Percentiles rank a stretch among this genome's conserved stretches.
Conservation (phyloP, 2,797 vertebrate species). For the Gallinago stenura region DNA sequence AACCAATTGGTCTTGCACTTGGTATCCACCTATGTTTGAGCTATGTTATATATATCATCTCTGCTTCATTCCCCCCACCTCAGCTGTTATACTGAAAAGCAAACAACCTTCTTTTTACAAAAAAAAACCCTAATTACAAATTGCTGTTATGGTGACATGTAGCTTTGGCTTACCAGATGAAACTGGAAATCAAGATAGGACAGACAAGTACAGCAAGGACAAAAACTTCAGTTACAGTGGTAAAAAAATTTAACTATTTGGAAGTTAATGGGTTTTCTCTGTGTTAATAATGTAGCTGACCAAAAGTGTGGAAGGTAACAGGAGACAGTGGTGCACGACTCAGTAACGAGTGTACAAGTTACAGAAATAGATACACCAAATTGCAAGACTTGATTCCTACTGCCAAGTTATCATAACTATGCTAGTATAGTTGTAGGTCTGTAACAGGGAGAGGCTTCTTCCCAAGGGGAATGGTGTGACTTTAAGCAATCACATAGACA, state of each 20-base stretch:
- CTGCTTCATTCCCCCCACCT: background rate
- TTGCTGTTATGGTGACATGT: background rate
- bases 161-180: background rate
- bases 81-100: background rate
- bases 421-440: background rate
- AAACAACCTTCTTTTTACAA: background rate
- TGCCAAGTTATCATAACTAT: background rate
- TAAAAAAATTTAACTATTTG: background rate
- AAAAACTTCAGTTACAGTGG: background rate
- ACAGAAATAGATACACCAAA: background rate
- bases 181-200: background rate
- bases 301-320: background rate
- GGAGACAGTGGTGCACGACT: background rate
- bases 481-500: background rate
- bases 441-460: background rate
- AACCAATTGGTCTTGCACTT: background rate
- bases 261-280: background rate
- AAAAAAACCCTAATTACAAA: background rate
- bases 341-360: fast-evolving
- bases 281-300: background rate
- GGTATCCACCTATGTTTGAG: background rate
- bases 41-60: background rate
- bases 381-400: background rate
- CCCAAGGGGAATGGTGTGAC: background rate
- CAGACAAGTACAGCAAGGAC: background rate